These are phyloP conservation scores for Temnothorax rugatulus DNA, from an alignment of 2,888 invertebrate species.

Conservation along the genomic window DNA sequence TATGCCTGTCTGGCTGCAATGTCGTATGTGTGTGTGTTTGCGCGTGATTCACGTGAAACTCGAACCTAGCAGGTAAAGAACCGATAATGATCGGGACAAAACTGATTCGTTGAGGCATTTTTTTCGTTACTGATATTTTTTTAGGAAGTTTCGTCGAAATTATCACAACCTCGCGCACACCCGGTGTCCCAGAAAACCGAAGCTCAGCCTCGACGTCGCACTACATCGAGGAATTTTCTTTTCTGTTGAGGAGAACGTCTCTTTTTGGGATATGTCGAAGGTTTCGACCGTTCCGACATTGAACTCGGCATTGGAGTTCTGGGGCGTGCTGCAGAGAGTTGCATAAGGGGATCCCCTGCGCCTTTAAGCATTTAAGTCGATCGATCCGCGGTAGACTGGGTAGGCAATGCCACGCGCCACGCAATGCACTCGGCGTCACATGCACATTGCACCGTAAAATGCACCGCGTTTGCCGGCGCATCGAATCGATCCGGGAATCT, in stretches of 20 bases:
- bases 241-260: not conserved
- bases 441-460: not conserved
- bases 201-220: not conserved
- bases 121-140: not conserved
- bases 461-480: not conserved
- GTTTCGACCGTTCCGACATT: not conserved
- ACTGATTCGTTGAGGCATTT: not conserved
- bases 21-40: not conserved
- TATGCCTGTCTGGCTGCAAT: not conserved
- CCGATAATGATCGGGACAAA: not conserved
- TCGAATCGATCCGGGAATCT: constrained; percentile 24
- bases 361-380: not conserved
- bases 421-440: constrained; percentile 38
- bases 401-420: constrained; percentile 33
- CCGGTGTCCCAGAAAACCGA: not conserved
- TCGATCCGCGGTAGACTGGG: constrained; percentile 12
- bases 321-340: not conserved
- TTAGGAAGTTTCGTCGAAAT: not conserved
- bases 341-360: not conserved
- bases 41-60: not conserved
- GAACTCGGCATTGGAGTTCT: not conserved
- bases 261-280: not conserved
- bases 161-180: not conserved
- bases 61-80: not conserved
- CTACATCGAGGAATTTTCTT: not conserved